These are phyloP conservation scores for Meloidogyne exigua DNA, from an alignment of 1,140 invertebrate species.

Conservation along the genomic window DNA sequence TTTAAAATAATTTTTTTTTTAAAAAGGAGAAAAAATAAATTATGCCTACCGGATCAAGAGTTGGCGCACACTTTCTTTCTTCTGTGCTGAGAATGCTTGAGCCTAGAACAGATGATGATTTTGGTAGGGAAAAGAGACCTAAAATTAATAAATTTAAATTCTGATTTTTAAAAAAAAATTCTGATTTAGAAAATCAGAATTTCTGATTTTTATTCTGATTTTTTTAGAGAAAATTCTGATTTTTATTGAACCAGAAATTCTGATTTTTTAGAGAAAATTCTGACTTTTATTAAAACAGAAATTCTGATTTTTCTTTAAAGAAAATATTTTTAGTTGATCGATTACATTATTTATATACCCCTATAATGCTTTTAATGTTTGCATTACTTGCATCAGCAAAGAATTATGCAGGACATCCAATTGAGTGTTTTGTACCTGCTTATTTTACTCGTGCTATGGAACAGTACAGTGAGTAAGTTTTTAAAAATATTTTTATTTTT, in stretches of 20 bases:
- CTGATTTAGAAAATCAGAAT: too few species aligned
- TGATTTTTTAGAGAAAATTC: too few species aligned
- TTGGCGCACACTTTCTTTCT: conserved; percentile 62
- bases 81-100: conserved; percentile 58
- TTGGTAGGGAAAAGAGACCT: conserved; percentile 27
- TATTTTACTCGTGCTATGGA: conserved; percentile 67
- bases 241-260: too few species aligned
- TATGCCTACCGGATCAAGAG: conserved; percentile 60
- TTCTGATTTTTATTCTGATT: too few species aligned
- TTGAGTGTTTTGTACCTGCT: conserved; percentile 65
- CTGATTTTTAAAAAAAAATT: neutral
- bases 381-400: conserved; percentile 67
- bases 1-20: too few species aligned
- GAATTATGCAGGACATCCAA: conserved; percentile 68
- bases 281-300: neutral
- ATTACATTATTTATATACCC: conserved; percentile 68
- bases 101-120: conserved; percentile 67
- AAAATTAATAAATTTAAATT: neutral
- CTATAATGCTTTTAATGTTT: conserved; percentile 67
- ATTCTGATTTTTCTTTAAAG: conserved; percentile 38
- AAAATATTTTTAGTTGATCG: conserved; percentile 63
- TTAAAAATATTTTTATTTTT: conserved; percentile 8
- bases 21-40: too few species aligned
- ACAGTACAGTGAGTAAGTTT: conserved; percentile 61
- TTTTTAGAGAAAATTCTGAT: too few species aligned